Evolutionary conservation across 2,888 invertebrate genomes (phyloP), one percentile per base, ranked within the genome.

Genomic region (Drosophila suboccidentalis): DNA sequence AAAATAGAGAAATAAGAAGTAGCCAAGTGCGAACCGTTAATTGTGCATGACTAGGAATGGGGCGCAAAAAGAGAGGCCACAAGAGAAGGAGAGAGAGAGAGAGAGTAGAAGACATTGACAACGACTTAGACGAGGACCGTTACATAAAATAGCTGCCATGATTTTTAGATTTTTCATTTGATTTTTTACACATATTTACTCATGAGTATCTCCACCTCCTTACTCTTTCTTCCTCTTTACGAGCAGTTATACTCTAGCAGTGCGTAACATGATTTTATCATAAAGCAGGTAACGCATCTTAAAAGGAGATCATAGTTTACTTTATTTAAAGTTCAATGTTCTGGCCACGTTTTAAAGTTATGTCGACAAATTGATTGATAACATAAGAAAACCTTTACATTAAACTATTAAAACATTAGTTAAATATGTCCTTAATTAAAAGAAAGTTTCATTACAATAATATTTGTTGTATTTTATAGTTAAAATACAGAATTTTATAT

Each of bases 121-220:
- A 47, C 62, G 72, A 65, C 63, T 86, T 73, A 64, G 70, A 65
- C 63, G 81, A 84, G 82, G 82, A 84, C 85, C 84, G 84, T 84
- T 87, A 87, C 88, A 85, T 71, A 84, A 87, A 83, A 77, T 26
- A 47, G 22, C 54, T 43, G 63, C 26, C 44, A 74, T 69, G 69
- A 57, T 47, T 54, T 26, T 63, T 54, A 17, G 13, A 10, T 57
- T 41, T 46, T 71, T 66, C 6, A 34, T 39, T 32, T 58, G 22
- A 36, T 59, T 59, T 57, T 32, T 54, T 39, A 10, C 43, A 46
- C 43, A 19, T 32, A 29, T 47, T 58, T 49, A 51, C 44, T 49
- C 32, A 43, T 43, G 44, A 39, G 13, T 26, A 13, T 13, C 22
- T 44, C n/a, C 6, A n/a, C 32, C 15, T 4, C 4, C 32, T 10